A percentile compares a stretch with the other conserved stretches of the same genome.
Conservation (phyloP, 1,140 invertebrate species). For the Galleria mellonella region DNA sequence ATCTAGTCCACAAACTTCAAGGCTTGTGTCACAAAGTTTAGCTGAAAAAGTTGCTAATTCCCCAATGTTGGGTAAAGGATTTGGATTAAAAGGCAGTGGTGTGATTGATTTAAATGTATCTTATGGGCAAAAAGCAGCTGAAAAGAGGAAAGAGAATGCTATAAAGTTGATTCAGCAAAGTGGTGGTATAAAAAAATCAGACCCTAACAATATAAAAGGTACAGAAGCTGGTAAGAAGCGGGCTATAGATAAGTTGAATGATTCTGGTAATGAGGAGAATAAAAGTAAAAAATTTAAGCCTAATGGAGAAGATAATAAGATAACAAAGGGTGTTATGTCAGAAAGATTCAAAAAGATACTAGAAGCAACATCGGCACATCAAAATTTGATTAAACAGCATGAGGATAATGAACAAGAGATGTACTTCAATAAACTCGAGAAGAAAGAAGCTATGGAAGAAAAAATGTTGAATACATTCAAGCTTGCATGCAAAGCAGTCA, state of each 20-base stretch:
- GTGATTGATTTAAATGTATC: constrained; percentile 79
- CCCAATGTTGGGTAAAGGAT: constrained; percentile 54
- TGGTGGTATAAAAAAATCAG: constrained; percentile 78
- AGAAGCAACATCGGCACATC: constrained; percentile 85
- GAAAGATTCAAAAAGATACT: constrained; percentile 87
- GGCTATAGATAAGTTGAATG: constrained; percentile 68
- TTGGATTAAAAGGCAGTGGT: constrained; percentile 64
- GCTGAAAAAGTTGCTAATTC: constrained; percentile 46
- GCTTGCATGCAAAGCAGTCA: constrained; percentile 89
- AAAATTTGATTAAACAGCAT: constrained; percentile 82
- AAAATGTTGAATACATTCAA: constrained; percentile 92
- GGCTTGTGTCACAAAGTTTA: constrained; percentile 23
- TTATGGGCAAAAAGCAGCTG: constrained; percentile 72
- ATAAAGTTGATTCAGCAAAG: constrained; percentile 78
- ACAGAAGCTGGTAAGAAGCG: constrained; percentile 75
- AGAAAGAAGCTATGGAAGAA: constrained; percentile 93
- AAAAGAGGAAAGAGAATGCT: constrained; percentile 81
- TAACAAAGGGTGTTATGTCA: constrained; percentile 67
- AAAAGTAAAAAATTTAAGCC: constrained; percentile 65
- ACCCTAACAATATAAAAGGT: constrained; percentile 81
- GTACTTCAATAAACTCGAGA: constrained; percentile 92
- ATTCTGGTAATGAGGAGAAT: constrained; percentile 51
- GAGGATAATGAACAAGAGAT: constrained; percentile 86
- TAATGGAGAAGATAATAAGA: constrained; percentile 58
- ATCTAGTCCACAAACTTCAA: constrained; percentile 14